A percentile compares a stretch with the other conserved stretches of the same genome.
Conservation (phyloP, 2,888 invertebrate genomes). For the Lasioglossum oenotherae region DNA sequence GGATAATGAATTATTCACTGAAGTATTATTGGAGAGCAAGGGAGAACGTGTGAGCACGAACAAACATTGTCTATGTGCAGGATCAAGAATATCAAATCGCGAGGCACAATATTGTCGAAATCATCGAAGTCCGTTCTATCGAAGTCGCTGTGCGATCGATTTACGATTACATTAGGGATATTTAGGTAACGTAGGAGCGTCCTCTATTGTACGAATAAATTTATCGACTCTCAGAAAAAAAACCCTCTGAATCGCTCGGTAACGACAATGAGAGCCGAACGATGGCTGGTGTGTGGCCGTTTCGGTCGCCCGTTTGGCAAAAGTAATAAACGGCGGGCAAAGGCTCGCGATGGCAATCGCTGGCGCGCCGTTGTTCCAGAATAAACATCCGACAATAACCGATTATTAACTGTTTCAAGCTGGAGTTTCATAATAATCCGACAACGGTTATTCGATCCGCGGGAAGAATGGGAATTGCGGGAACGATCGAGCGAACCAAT, state of each 20-base stretch:
- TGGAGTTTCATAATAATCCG: slow-evolving; percentile 5
- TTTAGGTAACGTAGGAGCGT: not conserved
- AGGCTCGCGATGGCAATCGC: not conserved
- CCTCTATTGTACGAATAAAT: not conserved
- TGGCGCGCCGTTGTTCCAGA: not conserved
- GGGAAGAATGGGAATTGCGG: not conserved
- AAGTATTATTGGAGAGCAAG: not conserved
- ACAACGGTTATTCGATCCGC: not conserved
- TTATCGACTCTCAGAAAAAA: not conserved
- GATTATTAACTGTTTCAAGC: slow-evolving; percentile 9
- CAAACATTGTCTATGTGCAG: not conserved
- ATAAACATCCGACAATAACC: slow-evolving; percentile 23
- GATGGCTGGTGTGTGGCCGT: not conserved
- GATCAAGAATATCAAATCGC: not conserved
- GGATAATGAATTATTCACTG: not conserved
- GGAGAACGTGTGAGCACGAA: not conserved
- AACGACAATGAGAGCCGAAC: not conserved
- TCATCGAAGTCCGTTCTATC: no score
- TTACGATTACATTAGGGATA: not conserved
- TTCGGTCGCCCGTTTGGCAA: not conserved
- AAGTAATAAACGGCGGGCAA: not conserved
- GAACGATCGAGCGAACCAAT: not conserved
- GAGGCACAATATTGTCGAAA: no score
- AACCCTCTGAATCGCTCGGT: not conserved
- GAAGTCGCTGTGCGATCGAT: not conserved